Evolutionary conservation across 37 sponge, comb jelly and placozoan genomes (phyloP), one percentile per base, ranked within the genome.

Genomic region (Lycopodina hypogea): DNA sequence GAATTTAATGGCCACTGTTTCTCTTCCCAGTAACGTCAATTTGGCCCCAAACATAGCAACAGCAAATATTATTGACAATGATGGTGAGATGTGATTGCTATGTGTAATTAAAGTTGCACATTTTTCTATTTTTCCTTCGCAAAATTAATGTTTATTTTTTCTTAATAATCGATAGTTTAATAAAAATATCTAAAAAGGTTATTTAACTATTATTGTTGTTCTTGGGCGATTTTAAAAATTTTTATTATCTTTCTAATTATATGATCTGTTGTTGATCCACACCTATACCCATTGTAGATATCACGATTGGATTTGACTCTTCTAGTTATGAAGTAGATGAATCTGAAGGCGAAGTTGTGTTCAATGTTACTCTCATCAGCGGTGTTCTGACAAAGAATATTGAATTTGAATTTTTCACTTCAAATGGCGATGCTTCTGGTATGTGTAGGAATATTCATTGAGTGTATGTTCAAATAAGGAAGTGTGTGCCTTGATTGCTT

Each of bases 341-440:
- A 74, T 22, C 29, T 24, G 68, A 17, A 48, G 80, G 74, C 0
- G 15, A 26, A 48, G 80, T 79, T 34, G 38, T 24, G 12, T n/a
- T 79, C 55, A 55, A 24, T 2, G 62, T 74, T 0, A 29, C 2
- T 42, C 65, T 86, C 42, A 33, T 74, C 8, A 36, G 8, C 39
- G 86, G 86, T 30, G n/a, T 32, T 18, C 75, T 86, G 24, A 66
- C 22, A 4, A 65, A 24, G 9, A 36, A 22, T 26, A 72, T 86
- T 21, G 30, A 56, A 42, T 56, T 86, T 7, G 42, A n/a, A 18
- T 66, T 86, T 28, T 56, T 37, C 41, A 86, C 86, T 29, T 7
- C 18, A 41, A 69, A 74, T 79, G 80, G 56, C 15, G 48, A 9
- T 45, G 48, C 48, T 45, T 9, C 4, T 12, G 48, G 48, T 45